Evolutionary conservation across 2,113 vertebrate species (phyloP), one percentile per base, ranked within the genome.

Genomic region (Coptodon bakossiorum): DNA sequence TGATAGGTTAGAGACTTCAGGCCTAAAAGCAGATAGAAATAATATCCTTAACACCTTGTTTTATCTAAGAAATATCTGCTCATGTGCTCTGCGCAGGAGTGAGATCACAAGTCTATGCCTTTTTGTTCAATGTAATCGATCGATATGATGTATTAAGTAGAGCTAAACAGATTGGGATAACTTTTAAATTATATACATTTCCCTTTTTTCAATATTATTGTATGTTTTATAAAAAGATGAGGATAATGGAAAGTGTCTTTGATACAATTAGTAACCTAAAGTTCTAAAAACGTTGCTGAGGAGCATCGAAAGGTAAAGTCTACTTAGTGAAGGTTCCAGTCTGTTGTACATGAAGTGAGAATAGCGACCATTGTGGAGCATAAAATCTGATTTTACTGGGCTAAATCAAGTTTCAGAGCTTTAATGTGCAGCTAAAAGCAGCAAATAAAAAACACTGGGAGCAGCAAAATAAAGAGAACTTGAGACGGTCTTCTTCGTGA

Each of bases 1-100:
- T 91, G 76, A 73, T 81, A 81, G 86, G 83, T 93, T 88, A 88
- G 82, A 95, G 68, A 90, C 92, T 91, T 93, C 86, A 83, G 50
- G 54, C 80, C 84, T 86, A 85, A 83, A 83, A 90, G 82, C 85
- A 68, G 34, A 82, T 84, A 54, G 83, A 88, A 92, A 83, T 43
- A 84, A 80, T 81, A 50, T 88, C 91, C 83, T 86, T 10, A 61
- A 34, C 9, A 48, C 52, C 54, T 24, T 38, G 27, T 63, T 56
- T 82, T 19, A 19, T 38, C 34, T 5, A 36, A n/a, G 7, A 7
- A 7, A 66, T 80, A 56, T 92, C 63, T 86, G 19, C 82, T 84
- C 61, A 14, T 54, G 52, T 85, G 84, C 82, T 80, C n/a, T 16
- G 73, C 7, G n/a, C 16, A 43, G 31, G 34, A 38, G 9, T 38